A percentile compares a stretch with the other conserved stretches of the same genome.
Conservation (phyloP, 2,888 invertebrate genomes). For the Eristalis arbustorum region DNA sequence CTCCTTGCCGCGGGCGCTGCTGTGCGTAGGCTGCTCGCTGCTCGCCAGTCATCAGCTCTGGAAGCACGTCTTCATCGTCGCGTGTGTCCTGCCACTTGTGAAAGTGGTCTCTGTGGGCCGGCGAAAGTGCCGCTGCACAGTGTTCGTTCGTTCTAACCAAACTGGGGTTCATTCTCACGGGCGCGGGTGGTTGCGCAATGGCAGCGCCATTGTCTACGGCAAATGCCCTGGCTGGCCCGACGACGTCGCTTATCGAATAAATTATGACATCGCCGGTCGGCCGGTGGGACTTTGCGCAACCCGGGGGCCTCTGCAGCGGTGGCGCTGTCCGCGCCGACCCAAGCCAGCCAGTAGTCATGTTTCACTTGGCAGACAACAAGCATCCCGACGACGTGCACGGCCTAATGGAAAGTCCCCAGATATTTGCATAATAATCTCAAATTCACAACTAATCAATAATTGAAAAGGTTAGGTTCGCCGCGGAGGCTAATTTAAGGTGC, state of each 20-base stretch:
- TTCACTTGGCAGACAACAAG: constrained; percentile 52
- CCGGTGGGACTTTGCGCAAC: constrained; percentile 63
- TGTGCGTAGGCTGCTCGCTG: constrained; percentile 54
- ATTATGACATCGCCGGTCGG: constrained; percentile 55
- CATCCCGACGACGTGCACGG: constrained; percentile 35
- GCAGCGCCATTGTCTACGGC: constrained; percentile 9
- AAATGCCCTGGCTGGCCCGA: constrained; percentile 1
- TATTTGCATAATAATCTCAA: constrained; percentile 70
- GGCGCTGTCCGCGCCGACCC: not conserved
- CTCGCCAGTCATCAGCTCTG: constrained; percentile 10
- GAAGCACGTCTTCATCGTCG: constrained; percentile 36
- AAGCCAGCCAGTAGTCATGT: constrained; percentile 38
- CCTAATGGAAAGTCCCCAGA: constrained; percentile 61
- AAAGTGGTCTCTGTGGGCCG: constrained; percentile 40
- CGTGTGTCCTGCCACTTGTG: constrained; percentile 21
- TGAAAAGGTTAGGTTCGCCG: constrained; percentile 66
- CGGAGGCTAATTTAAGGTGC: constrained; percentile 68
- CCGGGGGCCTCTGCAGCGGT: constrained; percentile 29
- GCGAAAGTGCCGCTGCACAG: constrained; percentile 42
- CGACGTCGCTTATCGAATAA: constrained; percentile 39
- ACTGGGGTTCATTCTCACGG: not conserved
- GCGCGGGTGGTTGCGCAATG: constrained; percentile 22
- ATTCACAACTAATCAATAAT: constrained; percentile 68
- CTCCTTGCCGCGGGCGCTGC: constrained; percentile 13
- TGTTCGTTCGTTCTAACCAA: not conserved